Percentiles rank a stretch among this genome's conserved stretches.
Evolutionary conservation across 2,797 vertebrate genomes (phyloP).

Genomic region (Podarcis siculus): DNA sequence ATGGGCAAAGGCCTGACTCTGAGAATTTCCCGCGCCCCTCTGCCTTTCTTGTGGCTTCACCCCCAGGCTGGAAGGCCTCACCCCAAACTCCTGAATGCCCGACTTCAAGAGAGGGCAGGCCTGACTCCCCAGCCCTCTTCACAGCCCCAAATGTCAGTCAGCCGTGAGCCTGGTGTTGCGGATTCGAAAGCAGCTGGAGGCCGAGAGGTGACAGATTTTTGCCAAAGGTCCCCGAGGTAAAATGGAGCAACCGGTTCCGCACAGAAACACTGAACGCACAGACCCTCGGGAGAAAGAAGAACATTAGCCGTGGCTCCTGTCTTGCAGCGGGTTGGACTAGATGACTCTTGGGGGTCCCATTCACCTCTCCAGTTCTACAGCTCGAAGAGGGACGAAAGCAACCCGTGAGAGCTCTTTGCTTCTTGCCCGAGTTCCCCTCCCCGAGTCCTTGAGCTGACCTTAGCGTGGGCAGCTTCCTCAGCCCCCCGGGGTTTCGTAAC

Average conservation of each 20-base stretch:
- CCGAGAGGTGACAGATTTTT: not conserved
- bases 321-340: too few relatives aligned
- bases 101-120: not conserved
- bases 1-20: too few relatives aligned
- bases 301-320: too few relatives aligned
- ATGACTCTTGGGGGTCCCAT: too few relatives aligned
- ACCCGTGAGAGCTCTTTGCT: not conserved
- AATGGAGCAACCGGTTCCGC: not conserved
- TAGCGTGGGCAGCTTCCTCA: not conserved
- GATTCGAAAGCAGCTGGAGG: not conserved
- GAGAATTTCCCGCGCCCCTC: too few relatives aligned
- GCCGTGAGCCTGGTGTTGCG: too few relatives aligned
- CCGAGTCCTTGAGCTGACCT: slow-evolving; percentile 69
- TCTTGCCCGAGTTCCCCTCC: slow-evolving; percentile 15
- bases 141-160: not conserved
- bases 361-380: too few relatives aligned
- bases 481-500: slow-evolving; percentile 46
- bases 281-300: too few relatives aligned
- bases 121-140: not conserved
- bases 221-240: not conserved
- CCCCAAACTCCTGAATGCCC: not conserved
- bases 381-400: not conserved
- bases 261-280: too few relatives aligned
- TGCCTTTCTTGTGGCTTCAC: too few relatives aligned
- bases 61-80: too few relatives aligned